Evolutionary conservation across 2,888 invertebrate species (phyloP).

Genomic region (Metellina segmentata): DNA sequence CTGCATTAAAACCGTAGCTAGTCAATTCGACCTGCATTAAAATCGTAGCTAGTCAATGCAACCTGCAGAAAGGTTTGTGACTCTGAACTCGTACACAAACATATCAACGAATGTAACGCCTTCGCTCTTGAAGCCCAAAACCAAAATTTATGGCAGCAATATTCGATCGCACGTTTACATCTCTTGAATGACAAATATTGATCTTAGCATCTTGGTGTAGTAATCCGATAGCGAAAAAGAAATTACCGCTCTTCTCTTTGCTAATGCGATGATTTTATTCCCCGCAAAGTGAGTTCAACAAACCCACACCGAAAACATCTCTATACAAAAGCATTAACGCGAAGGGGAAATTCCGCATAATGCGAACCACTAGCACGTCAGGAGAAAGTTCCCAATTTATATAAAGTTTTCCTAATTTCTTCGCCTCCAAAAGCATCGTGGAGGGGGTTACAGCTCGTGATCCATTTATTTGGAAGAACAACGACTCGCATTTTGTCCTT

Average conservation of each 20-base stretch:
- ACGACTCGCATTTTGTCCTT: conserved; percentile 8
- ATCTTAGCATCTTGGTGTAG: not conserved
- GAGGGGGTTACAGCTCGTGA: not conserved
- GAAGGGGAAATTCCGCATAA: not conserved
- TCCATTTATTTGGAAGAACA: conserved; percentile 14
- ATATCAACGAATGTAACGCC: no score
- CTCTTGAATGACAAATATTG: not conserved
- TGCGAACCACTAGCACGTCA: not conserved
- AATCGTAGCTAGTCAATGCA: no score
- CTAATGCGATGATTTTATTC: conserved; percentile 15
- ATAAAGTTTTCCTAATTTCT: conserved; percentile 23
- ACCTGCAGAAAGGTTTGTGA: no score
- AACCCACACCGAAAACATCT: not conserved
- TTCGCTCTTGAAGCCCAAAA: not conserved
- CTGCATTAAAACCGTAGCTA: no score
- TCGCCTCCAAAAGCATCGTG: not conserved
- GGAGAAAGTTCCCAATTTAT: conserved; percentile 22
- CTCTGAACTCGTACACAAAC: no score
- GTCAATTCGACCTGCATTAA: no score
- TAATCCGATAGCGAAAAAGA: not conserved
- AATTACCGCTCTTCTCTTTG: not conserved
- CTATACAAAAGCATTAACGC: not conserved
- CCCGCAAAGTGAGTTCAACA: not conserved
- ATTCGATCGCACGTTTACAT: not conserved
- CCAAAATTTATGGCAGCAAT: conserved; percentile 19